Conservation (phyloP, 2,888 invertebrate genomes). For the Macroteleia sp. region DNA sequence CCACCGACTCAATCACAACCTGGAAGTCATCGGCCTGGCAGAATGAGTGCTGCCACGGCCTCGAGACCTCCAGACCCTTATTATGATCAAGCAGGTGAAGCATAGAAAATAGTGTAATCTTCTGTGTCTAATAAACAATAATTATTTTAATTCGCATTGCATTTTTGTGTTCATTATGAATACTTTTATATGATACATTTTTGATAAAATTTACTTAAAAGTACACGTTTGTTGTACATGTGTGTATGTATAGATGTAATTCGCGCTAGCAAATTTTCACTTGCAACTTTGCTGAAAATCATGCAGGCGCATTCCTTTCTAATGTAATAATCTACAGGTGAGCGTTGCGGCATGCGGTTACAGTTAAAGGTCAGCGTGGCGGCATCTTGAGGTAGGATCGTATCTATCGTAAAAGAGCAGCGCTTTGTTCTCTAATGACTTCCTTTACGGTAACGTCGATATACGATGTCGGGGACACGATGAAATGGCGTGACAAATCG, state of each 20-base stretch:
- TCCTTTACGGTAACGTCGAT: constrained; percentile 67
- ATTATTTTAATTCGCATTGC: too few relatives aligned
- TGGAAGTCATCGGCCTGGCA: constrained; percentile 75
- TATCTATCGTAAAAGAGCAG: constrained; percentile 74
- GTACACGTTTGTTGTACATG: background rate
- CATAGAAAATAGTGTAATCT: constrained; percentile 32
- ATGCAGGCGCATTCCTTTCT: constrained; percentile 70
- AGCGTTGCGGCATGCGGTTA: constrained; percentile 79
- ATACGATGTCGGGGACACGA: too few relatives aligned
- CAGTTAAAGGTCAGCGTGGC: constrained; percentile 80
- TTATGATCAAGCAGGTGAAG: constrained; percentile 78
- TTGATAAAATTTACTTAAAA: too few relatives aligned
- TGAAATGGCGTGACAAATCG: constrained; percentile 60
- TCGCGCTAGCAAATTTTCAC: constrained; percentile 57
- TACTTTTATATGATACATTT: too few relatives aligned
- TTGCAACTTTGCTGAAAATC: constrained; percentile 65
- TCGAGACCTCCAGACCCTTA: constrained; percentile 75
- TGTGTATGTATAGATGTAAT: constrained; percentile 34
- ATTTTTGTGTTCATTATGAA: too few relatives aligned
- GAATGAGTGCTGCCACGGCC: constrained; percentile 66
- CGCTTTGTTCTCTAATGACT: constrained; percentile 78
- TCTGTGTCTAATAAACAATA: constrained; percentile 11
- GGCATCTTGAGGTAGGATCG: constrained; percentile 72
- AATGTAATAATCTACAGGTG: constrained; percentile 70
- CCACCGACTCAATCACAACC: constrained; percentile 73